A percentile compares a stretch with the other conserved stretches of the same genome.
Conservation (phyloP, 2,888 invertebrate species). For the Rotaria macrura region DNA sequence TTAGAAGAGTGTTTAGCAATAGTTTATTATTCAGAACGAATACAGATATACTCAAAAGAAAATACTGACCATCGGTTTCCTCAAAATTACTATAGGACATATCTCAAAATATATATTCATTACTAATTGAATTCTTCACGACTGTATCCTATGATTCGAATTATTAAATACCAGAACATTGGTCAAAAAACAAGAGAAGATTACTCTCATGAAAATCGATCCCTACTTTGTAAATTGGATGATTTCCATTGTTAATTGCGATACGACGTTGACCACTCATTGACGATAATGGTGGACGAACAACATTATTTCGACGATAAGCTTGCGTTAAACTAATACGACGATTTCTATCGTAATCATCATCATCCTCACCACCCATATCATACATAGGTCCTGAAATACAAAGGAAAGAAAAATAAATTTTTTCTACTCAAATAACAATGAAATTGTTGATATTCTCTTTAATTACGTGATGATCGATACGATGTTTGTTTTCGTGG, state of each 20-base stretch:
- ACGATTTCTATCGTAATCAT: background rate
- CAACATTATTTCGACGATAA: background rate
- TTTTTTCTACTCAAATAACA: too few species aligned
- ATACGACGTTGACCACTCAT: slow-evolving; percentile 11
- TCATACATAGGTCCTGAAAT: background rate
- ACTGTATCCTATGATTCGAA: too few species aligned
- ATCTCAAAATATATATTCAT: too few species aligned
- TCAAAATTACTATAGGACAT: too few species aligned
- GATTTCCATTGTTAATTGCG: background rate
- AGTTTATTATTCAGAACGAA: too few species aligned
- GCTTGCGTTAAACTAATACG: slow-evolving; percentile 5
- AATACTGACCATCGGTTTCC: too few species aligned
- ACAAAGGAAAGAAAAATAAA: background rate
- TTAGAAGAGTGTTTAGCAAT: too few species aligned
- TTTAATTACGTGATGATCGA: background rate
- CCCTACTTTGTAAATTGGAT: background rate
- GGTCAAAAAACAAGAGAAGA: background rate
- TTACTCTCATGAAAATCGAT: background rate
- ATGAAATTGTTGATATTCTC: too few species aligned
- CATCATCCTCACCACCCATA: background rate
- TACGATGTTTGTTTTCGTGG: background rate
- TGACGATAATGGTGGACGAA: background rate
- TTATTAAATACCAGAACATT: too few species aligned
- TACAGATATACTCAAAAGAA: too few species aligned
- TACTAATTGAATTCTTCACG: too few species aligned